Evolutionary conservation across 2,797 vertebrate species (phyloP).

Genomic region (Champsocephalus esox): DNA sequence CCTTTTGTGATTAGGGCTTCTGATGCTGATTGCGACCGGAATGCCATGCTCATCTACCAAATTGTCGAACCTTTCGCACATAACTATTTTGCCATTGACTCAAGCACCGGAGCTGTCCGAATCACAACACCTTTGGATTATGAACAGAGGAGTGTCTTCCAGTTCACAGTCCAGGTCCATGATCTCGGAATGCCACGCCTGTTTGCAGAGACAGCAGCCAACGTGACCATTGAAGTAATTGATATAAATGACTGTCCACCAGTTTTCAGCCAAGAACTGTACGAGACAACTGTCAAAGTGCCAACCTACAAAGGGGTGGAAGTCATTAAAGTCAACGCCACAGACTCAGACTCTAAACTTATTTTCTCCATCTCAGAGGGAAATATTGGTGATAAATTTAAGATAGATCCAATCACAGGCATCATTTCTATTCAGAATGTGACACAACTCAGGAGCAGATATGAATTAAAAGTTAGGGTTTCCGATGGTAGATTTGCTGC

Average conservation of each 20-base stretch:
- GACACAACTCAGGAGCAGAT: conserved; percentile 94
- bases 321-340: conserved; percentile 90
- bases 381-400: conserved; percentile 98
- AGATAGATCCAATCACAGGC: conserved; percentile 87
- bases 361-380: conserved; percentile 95
- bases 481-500: conserved; percentile 94
- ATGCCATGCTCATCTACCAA: conserved; percentile 95
- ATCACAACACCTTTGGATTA: conserved; percentile 91
- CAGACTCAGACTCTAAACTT: conserved; percentile 93
- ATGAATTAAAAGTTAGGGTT: conserved; percentile 92
- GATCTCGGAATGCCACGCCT: conserved; percentile 92
- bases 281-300: conserved; percentile 89
- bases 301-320: conserved; percentile 95
- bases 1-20: conserved; percentile 94
- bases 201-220: conserved; percentile 92
- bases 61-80: conserved; percentile 94
- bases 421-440: conserved; percentile 93
- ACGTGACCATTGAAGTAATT: conserved; percentile 93
- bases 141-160: conserved; percentile 90
- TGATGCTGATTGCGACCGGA: conserved; percentile 92
- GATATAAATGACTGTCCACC: conserved; percentile 96
- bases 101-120: conserved; percentile 94
- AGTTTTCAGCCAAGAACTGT: conserved; percentile 89
- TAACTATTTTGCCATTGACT: conserved; percentile 95
- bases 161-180: conserved; percentile 96